Percentiles rank a stretch among this genome's conserved stretches.
These are phyloP conservation scores for Temnothorax rugatulus DNA, from an alignment of 2,888 invertebrate genomes.

Conservation along the genomic window DNA sequence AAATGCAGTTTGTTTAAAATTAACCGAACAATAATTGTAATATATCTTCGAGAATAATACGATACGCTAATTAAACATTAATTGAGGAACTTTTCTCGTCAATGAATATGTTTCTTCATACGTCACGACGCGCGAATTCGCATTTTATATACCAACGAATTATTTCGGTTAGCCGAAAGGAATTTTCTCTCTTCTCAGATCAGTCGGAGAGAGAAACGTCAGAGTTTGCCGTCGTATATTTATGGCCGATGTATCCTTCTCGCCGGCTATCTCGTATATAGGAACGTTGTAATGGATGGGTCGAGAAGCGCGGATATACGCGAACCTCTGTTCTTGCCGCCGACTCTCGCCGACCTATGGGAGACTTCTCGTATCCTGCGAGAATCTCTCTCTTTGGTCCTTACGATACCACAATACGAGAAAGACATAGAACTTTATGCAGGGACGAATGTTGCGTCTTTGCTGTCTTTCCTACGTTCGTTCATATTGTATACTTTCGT, in stretches of 20 bases:
- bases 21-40: not conserved
- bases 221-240: slow-evolving; percentile 83
- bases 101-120: not conserved
- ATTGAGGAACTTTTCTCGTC: not conserved
- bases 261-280: slow-evolving; percentile 75
- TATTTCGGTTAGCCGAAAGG: slow-evolving; percentile 77
- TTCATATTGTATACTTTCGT: not conserved
- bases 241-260: slow-evolving; percentile 84
- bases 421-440: slow-evolving; percentile 32
- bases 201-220: slow-evolving; percentile 78
- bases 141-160: slow-evolving; percentile 72
- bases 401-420: slow-evolving; percentile 34
- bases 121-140: slow-evolving; percentile 56
- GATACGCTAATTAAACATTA: not conserved
- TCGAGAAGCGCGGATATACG: slow-evolving; percentile 82
- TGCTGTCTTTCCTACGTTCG: not conserved
- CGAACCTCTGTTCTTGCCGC: slow-evolving; percentile 85
- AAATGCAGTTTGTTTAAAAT: not conserved
- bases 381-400: slow-evolving; percentile 50
- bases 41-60: slow-evolving; percentile 8
- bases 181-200: slow-evolving; percentile 80
- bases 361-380: slow-evolving; percentile 65
- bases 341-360: slow-evolving; percentile 58
- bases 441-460: slow-evolving; percentile 25
- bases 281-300: slow-evolving; percentile 84